These are phyloP conservation scores for Eristalis arbustorum DNA, from an alignment of 2,888 invertebrate genomes.

Conservation along the genomic window DNA sequence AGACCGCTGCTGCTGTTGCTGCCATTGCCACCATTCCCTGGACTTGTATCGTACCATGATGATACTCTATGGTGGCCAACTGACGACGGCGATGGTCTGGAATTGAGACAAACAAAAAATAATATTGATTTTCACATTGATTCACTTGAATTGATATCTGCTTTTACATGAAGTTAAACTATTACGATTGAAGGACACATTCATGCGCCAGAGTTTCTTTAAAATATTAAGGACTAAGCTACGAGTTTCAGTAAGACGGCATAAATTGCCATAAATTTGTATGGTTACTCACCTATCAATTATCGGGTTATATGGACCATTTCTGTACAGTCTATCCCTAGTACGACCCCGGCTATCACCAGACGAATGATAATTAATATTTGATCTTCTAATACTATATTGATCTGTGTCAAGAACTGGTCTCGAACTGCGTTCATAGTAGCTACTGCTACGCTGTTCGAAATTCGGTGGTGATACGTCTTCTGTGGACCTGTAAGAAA, in stretches of 20 bases:
- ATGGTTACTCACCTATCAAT: conserved; percentile 78
- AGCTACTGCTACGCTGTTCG: conserved; percentile 79
- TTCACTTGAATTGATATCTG: not conserved
- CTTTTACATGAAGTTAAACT: conserved; percentile 14
- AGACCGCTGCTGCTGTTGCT: conserved; percentile 74
- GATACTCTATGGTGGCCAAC: conserved; percentile 76
- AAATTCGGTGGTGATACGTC: conserved; percentile 80
- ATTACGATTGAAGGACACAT: not conserved
- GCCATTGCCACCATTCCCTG: conserved; percentile 79
- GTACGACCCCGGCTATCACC: conserved; percentile 78
- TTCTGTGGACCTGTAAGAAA: conserved; percentile 79
- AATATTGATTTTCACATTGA: not conserved
- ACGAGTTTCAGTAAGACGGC: not conserved
- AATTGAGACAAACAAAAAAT: conserved; percentile 53
- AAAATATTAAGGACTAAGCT: too few relatives aligned
- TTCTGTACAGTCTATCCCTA: conserved; percentile 80
- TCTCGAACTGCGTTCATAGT: conserved; percentile 80
- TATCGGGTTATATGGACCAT: conserved; percentile 80
- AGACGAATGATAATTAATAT: conserved; percentile 73
- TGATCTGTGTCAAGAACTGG: conserved; percentile 76
- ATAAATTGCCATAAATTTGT: conserved; percentile 45
- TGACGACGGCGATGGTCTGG: conserved; percentile 74
- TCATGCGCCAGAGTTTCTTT: too few relatives aligned
- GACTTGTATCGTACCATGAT: conserved; percentile 80
- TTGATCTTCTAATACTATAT: conserved; percentile 75